phyloP scores from a whole-genome alignment of 2,797 vertebrate species.

The Pangasius larnaudii region DNA sequence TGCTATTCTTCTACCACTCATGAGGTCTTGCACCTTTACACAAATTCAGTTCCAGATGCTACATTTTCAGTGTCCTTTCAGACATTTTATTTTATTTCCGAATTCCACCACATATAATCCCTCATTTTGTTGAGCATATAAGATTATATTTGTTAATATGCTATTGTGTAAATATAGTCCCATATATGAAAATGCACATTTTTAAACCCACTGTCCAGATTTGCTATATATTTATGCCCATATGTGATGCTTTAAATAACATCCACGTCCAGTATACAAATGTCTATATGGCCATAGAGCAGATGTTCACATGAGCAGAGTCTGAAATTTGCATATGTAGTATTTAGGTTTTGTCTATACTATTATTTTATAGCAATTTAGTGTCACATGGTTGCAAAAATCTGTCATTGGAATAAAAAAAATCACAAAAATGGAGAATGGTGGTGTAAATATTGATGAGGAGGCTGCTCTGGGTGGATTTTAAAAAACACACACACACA shows the following conservation, averaged over 20 bases:
- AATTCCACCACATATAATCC: neutral
- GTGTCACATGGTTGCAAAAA: neutral
- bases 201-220: neutral
- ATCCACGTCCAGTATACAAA: neutral
- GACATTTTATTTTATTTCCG: neutral
- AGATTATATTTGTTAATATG: neutral
- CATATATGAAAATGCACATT: neutral
- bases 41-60: neutral
- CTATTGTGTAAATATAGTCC: neutral
- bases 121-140: neutral
- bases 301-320: neutral
- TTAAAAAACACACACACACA: neutral
- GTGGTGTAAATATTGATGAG: neutral
- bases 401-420: neutral
- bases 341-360: neutral
- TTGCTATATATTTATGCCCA: neutral
- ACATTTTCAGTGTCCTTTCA: neutral
- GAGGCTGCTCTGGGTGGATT: neutral
- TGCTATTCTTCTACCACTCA: neutral
- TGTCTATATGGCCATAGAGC: neutral
- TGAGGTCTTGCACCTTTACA: neutral
- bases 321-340: neutral
- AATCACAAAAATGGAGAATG: neutral
- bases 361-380: neutral
- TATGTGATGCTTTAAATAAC: neutral